These are phyloP conservation scores for Drosophila watanabei DNA, from an alignment of 1,140 invertebrate genomes.

Conservation along the genomic window DNA sequence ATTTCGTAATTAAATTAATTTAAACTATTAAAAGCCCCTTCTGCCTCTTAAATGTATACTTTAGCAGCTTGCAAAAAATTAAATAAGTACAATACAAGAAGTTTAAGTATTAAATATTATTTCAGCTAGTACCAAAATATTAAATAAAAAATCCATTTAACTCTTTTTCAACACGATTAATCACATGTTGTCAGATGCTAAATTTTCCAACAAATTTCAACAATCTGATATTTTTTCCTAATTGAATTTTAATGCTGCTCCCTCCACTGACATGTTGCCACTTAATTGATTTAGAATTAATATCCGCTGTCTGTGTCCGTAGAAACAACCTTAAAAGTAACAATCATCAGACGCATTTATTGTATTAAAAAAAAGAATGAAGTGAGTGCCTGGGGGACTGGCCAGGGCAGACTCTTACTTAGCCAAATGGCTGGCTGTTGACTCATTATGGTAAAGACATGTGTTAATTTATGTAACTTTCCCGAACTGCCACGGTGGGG, in stretches of 20 bases:
- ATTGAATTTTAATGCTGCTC: constrained; percentile 36
- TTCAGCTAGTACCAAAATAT: background rate
- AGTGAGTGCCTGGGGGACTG: constrained; percentile 26
- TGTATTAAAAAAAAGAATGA: constrained; percentile 64
- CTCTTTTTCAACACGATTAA: background rate
- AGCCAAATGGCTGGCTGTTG: constrained; percentile 30
- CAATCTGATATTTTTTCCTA: background rate
- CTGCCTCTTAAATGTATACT: background rate
- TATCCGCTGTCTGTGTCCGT: constrained; percentile 7
- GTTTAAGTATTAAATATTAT: background rate
- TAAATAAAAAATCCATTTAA: background rate
- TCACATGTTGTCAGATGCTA: background rate
- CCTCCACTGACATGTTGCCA: constrained; percentile 10
- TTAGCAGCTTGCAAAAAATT: background rate
- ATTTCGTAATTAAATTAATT: background rate
- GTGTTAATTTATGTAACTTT: constrained; percentile 85
- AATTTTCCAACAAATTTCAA: background rate
- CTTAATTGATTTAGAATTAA: constrained; percentile 52
- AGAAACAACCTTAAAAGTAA: constrained; percentile 31
- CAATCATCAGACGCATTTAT: constrained; percentile 63
- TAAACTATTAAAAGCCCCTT: background rate
- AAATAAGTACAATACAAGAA: background rate
- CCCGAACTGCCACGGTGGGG: constrained; percentile 67
- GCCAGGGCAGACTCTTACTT: constrained; percentile 35
- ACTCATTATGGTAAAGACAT: constrained; percentile 80